Base-by-base conservation (phyloP, 2,888 invertebrate species). In the Ischnus inquisitorius region DNA sequence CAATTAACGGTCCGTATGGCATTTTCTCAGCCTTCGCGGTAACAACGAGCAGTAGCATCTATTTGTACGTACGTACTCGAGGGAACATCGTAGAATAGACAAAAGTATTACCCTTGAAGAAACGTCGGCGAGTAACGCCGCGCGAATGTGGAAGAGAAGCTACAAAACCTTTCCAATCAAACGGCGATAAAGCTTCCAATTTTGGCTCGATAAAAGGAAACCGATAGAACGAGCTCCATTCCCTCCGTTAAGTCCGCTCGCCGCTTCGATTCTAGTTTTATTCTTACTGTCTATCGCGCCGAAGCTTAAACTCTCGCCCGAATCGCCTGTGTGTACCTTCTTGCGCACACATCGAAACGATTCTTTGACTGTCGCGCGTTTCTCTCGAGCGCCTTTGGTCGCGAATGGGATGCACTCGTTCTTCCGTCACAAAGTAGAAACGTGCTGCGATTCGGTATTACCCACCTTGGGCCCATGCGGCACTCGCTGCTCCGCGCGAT, bases 131-230 rank as follows among this genome's bases (percentile, higher is more conserved):
- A 25, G 10, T 28, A 51, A n/a, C 19, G 64, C 57, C 57, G 43
- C 25, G 67, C 14, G 71, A 62, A 69, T n/a, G 34, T 64, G 72
- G 75, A 67, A 62, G 62, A 67, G 41, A 79, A 62, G 80, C 78
- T 83, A 84, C 71, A 86, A 87, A 88, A 88, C 87, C 87, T 88
- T 90, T 90, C 87, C 88, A 88, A 89, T 90, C 88, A 89, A 88
- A 86, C 84, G 86, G 82, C 88, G 86, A 88, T 88, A 90, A 90
- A 90, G 90, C 89, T 85, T 87, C 88, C 88, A 89, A 90, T 91
- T 90, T 90, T 88, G 88, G 87, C 78, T 79, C 84, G 82, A 80
- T 79, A 83, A 85, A 85, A 72, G 82, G 83, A 84, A 86, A 84
- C 80, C 87, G 83, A 86, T 84, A 76, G 82, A 87, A 84, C 72